phyloP scores from a whole-genome alignment of 2,113 vertebrate genomes.

The Eubucco bourcierii region DNA sequence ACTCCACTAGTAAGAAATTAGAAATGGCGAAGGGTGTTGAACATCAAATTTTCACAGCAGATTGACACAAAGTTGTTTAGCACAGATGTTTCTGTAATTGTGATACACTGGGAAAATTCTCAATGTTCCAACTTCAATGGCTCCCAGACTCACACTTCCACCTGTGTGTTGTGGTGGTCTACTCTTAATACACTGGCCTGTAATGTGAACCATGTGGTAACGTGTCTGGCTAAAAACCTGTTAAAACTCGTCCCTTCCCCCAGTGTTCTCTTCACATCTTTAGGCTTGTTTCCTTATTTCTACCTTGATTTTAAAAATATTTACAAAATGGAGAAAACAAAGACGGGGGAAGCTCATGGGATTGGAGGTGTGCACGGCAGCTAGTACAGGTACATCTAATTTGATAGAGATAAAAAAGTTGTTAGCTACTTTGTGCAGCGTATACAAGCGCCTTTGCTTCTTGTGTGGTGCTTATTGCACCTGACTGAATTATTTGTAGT shows the following conservation, averaged over 20 bases:
- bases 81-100: conserved; percentile 82
- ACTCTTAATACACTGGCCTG: background rate
- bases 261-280: background rate
- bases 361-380: background rate
- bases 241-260: background rate
- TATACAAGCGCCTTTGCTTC: background rate
- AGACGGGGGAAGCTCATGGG: background rate
- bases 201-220: conserved; percentile 76
- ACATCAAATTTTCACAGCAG: conserved; percentile 70
- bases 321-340: background rate
- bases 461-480: background rate
- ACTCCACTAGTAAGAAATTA: conserved; percentile 65
- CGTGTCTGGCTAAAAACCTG: conserved; percentile 48
- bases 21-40: conserved; percentile 65
- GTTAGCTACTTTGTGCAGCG: background rate
- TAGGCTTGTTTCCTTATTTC: conserved; percentile 2
- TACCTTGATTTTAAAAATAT: conserved; percentile 22
- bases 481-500: background rate
- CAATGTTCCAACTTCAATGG: conserved; percentile 55
- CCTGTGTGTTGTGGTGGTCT: conserved; percentile 69
- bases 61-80: conserved; percentile 64
- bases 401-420: background rate
- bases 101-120: conserved; percentile 80
- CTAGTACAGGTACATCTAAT: background rate
- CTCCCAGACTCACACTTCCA: conserved; percentile 70